Evolutionary conservation across 2,113 vertebrate genomes (phyloP).

Genomic region (Podocnemis expansa): DNA sequence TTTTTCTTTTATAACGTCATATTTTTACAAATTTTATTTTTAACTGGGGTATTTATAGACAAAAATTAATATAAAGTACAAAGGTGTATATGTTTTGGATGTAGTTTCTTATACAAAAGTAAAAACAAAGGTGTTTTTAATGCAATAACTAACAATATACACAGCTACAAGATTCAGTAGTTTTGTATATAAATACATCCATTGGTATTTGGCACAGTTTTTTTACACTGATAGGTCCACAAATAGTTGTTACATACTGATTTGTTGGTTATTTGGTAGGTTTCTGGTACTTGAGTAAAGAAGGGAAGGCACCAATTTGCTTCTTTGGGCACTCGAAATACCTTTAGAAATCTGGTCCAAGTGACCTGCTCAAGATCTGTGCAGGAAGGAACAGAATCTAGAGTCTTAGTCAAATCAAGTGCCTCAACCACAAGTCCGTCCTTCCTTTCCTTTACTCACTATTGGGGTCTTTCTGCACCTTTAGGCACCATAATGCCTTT

Average conservation of each 20-base stretch:
- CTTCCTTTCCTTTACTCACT: too few relatives aligned
- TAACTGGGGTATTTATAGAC: not conserved
- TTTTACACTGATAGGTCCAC: not conserved
- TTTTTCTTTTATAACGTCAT: not conserved
- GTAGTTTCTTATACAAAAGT: not conserved
- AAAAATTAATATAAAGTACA: not conserved
- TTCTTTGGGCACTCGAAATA: too few relatives aligned
- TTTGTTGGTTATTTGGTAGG: accelerated
- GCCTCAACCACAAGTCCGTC: too few relatives aligned
- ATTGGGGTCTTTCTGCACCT: not conserved
- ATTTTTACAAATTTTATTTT: not conserved
- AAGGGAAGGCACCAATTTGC: too few relatives aligned
- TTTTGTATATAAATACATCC: not conserved
- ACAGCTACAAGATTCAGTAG: not conserved
- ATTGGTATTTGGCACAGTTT: not conserved
- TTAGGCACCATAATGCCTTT: not conserved
- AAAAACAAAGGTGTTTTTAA: accelerated
- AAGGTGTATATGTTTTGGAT: not conserved
- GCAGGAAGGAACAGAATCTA: too few relatives aligned
- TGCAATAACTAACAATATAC: not conserved
- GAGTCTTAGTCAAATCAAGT: too few relatives aligned
- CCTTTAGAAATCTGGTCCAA: too few relatives aligned
- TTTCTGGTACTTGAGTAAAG: not conserved
- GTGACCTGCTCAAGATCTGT: too few relatives aligned
- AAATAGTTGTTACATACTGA: not conserved